Conservation (phyloP, 30 jellyfish, hydroid and myxozoan species). For the Rhopilema esculentum region DNA sequence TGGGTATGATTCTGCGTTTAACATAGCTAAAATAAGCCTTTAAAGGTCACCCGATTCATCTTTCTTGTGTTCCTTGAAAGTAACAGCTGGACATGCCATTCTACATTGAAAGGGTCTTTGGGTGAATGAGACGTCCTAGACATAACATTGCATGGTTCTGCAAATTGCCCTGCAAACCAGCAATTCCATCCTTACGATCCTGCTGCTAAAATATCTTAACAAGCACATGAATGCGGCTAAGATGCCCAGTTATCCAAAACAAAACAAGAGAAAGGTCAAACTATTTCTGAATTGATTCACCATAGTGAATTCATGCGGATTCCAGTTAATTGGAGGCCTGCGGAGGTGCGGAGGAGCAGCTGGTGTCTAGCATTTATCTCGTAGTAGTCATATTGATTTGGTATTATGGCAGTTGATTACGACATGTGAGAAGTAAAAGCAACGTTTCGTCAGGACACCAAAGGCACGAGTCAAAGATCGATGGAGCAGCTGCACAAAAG, state of each 20-base stretch:
- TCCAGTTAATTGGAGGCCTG: too few relatives aligned
- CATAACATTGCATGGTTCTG: background rate
- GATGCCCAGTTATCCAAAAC: background rate
- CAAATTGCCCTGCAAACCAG: background rate
- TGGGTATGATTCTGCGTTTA: too few relatives aligned
- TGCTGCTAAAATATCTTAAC: background rate
- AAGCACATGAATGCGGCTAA: background rate
- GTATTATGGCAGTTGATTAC: too few relatives aligned
- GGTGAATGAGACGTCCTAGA: background rate
- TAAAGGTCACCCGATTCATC: background rate
- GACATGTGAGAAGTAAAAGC: too few relatives aligned
- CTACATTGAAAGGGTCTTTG: background rate
- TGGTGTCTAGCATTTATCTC: too few relatives aligned
- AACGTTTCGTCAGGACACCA: too few relatives aligned
- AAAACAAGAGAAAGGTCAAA: background rate
- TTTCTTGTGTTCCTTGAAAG: background rate
- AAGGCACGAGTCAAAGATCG: too few relatives aligned
- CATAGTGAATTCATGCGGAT: background rate
- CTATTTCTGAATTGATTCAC: background rate
- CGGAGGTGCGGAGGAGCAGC: too few relatives aligned
- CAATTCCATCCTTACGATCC: background rate
- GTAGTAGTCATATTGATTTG: too few relatives aligned
- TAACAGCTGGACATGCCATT: background rate
- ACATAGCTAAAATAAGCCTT: too few relatives aligned
- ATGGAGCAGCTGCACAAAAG: too few relatives aligned